A percentile compares a stretch with the other conserved stretches of the same genome.
phyloP scores from a whole-genome alignment of 1,140 invertebrate species.

The Apis dorsata region DNA sequence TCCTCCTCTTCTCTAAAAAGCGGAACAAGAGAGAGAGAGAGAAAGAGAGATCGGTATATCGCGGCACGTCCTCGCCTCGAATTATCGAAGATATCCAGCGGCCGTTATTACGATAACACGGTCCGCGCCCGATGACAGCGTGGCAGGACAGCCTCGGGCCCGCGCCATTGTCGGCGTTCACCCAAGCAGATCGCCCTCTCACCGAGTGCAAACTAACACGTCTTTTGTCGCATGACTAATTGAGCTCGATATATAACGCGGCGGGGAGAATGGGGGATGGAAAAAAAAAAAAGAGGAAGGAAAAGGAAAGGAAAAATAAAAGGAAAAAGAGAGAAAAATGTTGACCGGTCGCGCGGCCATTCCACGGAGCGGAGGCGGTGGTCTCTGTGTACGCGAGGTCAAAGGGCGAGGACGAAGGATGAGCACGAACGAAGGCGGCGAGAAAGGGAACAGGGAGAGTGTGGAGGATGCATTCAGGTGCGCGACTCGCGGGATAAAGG shows the following conservation, averaged over 20 bases:
- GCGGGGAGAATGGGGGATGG: background rate
- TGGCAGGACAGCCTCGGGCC: background rate
- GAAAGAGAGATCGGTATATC: background rate
- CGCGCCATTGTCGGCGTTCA: constrained; percentile 56
- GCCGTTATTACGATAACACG: constrained; percentile 55
- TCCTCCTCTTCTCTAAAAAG: background rate
- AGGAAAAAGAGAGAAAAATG: constrained; percentile 21
- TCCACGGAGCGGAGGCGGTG: constrained; percentile 34
- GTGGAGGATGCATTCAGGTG: constrained; percentile 59
- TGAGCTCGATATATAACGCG: constrained; percentile 60
- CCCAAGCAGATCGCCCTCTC: constrained; percentile 60
- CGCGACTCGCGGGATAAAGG: constrained; percentile 59
- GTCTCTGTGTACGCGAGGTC: constrained; percentile 42
- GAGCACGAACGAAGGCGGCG: constrained; percentile 5
- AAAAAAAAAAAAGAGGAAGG: too few species aligned
- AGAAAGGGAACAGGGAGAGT: background rate
- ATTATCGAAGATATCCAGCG: constrained; percentile 57
- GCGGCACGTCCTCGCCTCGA: constrained; percentile 13
- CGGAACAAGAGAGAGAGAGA: too few species aligned
- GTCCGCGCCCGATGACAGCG: constrained; percentile 44
- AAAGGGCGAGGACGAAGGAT: constrained; percentile 59
- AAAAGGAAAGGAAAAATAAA: constrained; percentile 8
- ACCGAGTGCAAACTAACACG: constrained; percentile 54
- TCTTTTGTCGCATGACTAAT: constrained; percentile 70
- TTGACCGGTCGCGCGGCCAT: constrained; percentile 17